These are phyloP conservation scores for Chauna torquata DNA, from an alignment of 2,113 vertebrate genomes.

Conservation along the genomic window DNA sequence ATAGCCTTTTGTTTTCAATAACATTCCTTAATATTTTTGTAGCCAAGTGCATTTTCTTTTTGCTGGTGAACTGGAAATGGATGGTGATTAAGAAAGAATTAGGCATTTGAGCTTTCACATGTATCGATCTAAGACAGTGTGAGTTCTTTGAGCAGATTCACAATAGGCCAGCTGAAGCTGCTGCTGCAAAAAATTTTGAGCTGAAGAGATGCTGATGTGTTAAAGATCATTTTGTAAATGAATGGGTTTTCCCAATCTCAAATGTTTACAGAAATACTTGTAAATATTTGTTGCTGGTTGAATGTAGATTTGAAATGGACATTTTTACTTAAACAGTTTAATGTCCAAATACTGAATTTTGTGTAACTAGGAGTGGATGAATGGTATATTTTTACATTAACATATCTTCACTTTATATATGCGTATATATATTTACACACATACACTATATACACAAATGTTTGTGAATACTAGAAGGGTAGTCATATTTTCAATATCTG, in stretches of 20 bases:
- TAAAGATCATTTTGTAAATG: slow-evolving; percentile 60
- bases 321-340: slow-evolving; percentile 62
- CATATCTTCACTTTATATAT: slow-evolving; percentile 75
- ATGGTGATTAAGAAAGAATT: slow-evolving; percentile 44
- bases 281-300: slow-evolving; percentile 77
- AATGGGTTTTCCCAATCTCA: slow-evolving; percentile 65
- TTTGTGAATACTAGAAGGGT: slow-evolving; percentile 77
- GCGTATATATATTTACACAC: slow-evolving; percentile 68
- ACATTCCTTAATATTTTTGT: slow-evolving; percentile 86
- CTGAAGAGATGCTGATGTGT: slow-evolving; percentile 61
- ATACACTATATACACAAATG: slow-evolving; percentile 65
- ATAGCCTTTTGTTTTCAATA: slow-evolving; percentile 85
- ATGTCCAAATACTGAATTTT: slow-evolving; percentile 68
- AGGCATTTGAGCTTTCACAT: slow-evolving; percentile 67
- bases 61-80: slow-evolving; percentile 74
- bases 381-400: slow-evolving; percentile 80
- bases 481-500: slow-evolving; percentile 76
- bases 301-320: slow-evolving; percentile 79
- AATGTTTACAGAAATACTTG: slow-evolving; percentile 80
- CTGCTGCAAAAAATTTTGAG: slow-evolving; percentile 39
- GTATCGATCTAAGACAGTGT: slow-evolving; percentile 11
- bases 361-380: slow-evolving; percentile 70
- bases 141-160: slow-evolving; percentile 57
- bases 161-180: slow-evolving; percentile 17
- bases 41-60: slow-evolving; percentile 78